Percentiles rank a stretch among this genome's conserved stretches.
Conservation (phyloP, 2,797 vertebrate species). For the Okamejei kenojei region DNA sequence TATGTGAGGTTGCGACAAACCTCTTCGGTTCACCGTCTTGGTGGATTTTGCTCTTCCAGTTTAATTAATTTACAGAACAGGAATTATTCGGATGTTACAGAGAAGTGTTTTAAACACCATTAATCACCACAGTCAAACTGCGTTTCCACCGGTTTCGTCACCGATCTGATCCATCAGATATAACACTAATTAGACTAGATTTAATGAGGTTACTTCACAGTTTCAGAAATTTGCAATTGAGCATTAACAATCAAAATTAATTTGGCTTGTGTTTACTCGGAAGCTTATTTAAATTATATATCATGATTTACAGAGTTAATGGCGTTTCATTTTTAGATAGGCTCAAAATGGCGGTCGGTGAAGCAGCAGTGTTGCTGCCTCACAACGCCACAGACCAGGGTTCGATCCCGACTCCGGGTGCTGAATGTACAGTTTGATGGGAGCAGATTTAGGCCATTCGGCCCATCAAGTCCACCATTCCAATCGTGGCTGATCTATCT, state of each 20-base stretch:
- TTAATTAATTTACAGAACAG: not conserved
- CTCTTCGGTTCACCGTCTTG: too few species aligned
- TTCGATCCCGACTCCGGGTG: too few species aligned
- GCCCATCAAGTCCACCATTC: too few species aligned
- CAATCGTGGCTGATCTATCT: too few species aligned
- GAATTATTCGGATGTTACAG: not conserved
- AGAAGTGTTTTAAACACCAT: not conserved
- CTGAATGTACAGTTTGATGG: too few species aligned
- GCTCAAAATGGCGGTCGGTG: too few species aligned
- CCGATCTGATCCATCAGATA: not conserved
- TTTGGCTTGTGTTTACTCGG: not conserved
- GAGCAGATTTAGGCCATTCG: too few species aligned
- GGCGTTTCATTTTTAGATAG: not conserved
- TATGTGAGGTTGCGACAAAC: not conserved
- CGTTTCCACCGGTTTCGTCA: not conserved
- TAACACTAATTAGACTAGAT: not conserved
- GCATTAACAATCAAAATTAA: conserved; percentile 10
- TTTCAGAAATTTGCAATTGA: not conserved
- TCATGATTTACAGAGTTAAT: not conserved
- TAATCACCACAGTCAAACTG: not conserved
- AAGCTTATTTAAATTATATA: not conserved
- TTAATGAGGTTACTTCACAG: not conserved
- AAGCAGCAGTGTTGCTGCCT: too few species aligned
- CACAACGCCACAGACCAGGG: too few species aligned
- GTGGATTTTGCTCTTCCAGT: not conserved